Conservation (phyloP, 2,113 vertebrate genomes). For the Montifringilla adamsi region DNA sequence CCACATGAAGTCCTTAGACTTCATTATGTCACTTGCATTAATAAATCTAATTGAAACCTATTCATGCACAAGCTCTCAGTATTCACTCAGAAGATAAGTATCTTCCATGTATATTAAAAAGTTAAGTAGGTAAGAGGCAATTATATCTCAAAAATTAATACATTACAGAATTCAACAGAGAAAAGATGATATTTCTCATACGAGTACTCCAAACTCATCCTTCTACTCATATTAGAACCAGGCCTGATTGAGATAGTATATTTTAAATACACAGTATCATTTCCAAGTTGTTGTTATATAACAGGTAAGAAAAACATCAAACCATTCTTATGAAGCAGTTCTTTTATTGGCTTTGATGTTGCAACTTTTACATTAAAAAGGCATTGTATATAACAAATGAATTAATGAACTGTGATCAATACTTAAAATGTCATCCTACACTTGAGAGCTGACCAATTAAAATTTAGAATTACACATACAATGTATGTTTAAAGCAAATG, state of each 20-base stretch:
- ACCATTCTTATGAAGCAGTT: conserved; percentile 66
- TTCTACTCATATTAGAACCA: conserved; percentile 73
- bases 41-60: conserved; percentile 55
- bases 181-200: conserved; percentile 53
- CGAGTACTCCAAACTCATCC: conserved; percentile 29
- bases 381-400: conserved; percentile 59
- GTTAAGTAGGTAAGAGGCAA: conserved; percentile 28
- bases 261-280: background rate
- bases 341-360: conserved; percentile 81
- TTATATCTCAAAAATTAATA: conserved; percentile 15
- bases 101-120: background rate
- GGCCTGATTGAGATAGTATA: conserved; percentile 73
- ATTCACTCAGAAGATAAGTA: conserved; percentile 36
- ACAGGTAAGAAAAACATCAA: conserved; percentile 76
- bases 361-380: conserved; percentile 80
- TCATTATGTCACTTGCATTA: background rate
- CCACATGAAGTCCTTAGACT: background rate
- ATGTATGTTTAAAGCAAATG: conserved; percentile 51
- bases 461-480: conserved; percentile 59
- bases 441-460: conserved; percentile 40
- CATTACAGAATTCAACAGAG: conserved; percentile 28
- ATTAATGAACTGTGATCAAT: conserved; percentile 36
- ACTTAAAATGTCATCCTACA: conserved; percentile 58
- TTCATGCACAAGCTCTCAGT: conserved; percentile 79
- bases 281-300: background rate